Base-by-base conservation (phyloP, 2,797 vertebrate species). In the Enteromius paludinosus region DNA sequence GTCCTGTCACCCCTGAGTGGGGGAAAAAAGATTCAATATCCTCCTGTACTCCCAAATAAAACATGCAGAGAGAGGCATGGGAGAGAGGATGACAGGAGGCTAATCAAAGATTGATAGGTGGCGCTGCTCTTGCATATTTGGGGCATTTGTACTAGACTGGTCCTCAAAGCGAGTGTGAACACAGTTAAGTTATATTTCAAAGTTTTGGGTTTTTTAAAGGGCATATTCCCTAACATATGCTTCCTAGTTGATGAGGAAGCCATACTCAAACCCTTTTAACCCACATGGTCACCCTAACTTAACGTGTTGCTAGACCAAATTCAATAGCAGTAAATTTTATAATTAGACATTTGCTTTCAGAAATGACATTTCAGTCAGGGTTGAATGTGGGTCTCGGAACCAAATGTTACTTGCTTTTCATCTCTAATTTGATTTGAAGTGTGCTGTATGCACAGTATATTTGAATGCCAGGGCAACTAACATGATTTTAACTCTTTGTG, bases 21-120 rank as follows among this genome's bases (percentile, higher is more conserved):
- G 65, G 74, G 3, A 41, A 61, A 79, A 79, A 82, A 79, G 70
- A 87, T 83, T 83, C 86, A 83, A 56, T 83, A 84, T 83, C 86
- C 65, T 84, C 45, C 30, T 30, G 3, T 68, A 56, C 79, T 74
- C 72, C 69, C 76, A 62, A 70, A 79, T 76, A 75, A 84, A 47
- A 62, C 47, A 73, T 43, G 41, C 28, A 74, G 52, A 25, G 49
- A 82, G 38, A 25, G 66, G 83, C 28, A 73, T 4, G 41, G 69
- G 59, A 62, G 66, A 54, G 25, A 56, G 79, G 69, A 35, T 38
- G 33, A 68, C 79, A 82, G 72, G 28, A 61, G 61, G 69, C 79
- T 76, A 81, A 86, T 86, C 86, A 73, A 81, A 81, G 82, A 84
- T 74, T 76, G 83, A 78, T 83, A 79, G 69, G 74, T 61, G 68